phyloP scores from a whole-genome alignment of 2,797 vertebrate species.

The Huso huso region DNA sequence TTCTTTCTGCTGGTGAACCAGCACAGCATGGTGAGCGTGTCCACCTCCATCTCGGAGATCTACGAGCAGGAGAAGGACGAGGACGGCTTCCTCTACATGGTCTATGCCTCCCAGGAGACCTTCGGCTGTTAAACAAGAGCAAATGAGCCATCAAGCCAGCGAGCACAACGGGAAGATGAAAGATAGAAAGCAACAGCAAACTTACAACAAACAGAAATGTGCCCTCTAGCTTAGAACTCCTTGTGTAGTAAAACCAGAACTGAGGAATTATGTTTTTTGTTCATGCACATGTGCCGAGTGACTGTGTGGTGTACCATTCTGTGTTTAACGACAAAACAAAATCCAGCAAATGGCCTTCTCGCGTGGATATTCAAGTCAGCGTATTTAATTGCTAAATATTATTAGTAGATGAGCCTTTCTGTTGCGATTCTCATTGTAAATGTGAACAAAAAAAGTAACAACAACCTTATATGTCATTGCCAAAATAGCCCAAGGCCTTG shows the following conservation, averaged over 20 bases:
- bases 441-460: too few relatives aligned
- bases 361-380: not conserved
- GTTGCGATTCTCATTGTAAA: not conserved
- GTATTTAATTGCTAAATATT: conserved; percentile 4
- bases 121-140: conserved; percentile 74
- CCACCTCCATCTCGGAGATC: conserved; percentile 91
- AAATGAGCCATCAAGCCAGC: not conserved
- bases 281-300: not conserved
- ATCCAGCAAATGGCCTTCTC: too few relatives aligned
- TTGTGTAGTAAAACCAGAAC: not conserved
- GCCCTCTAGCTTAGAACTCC: not conserved
- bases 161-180: not conserved
- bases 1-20: conserved; percentile 98
- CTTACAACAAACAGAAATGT: conserved; percentile 12
- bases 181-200: conserved; percentile 14
- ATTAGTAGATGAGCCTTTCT: not conserved
- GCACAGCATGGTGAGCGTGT: conserved; percentile 97
- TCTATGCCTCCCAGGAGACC: conserved; percentile 97
- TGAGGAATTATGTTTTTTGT: conserved; percentile 1
- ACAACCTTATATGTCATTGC: not conserved
- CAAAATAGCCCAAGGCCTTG: conserved; percentile 2
- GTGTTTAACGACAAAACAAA: too few relatives aligned
- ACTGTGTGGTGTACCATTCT: not conserved
- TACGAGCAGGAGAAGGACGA: conserved; percentile 95
- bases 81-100: conserved; percentile 98